Base-by-base conservation (phyloP, 2,888 invertebrate species). In the Lepidochitona cinerea region DNA sequence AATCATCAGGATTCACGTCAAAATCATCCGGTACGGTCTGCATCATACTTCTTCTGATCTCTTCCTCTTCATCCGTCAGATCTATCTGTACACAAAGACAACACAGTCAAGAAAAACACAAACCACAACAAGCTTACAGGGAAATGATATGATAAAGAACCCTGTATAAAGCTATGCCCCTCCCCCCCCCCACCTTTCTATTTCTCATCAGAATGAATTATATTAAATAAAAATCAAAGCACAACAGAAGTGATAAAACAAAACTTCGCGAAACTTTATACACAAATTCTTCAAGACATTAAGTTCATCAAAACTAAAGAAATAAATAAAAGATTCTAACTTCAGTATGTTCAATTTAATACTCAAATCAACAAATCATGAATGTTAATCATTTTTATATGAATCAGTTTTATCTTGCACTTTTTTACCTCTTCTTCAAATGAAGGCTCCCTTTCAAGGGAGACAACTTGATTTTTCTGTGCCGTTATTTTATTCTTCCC, bases 1-100 rank as follows among this genome's bases (percentile, higher is more conserved):
- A 80, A 5, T 78, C 81, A 72, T 81, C 79, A 23, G 12, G 12
- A 23, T 54, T 32, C 2, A 4, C 32, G 59, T 59, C 59, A 59
- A 59, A 26, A 26, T 59, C 59, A 29, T 59, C 29, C 14, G 59
- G 59, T 9, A 4, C 59, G 29, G 23, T 29, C 2, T 59, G 59
- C 59, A 59, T 23, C 59, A 23, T 59, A 23, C 29, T 12, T 26
- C 29, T 59, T 32, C 23, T 59, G 12, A 29, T 32, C 29, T 59
- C 59, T 26, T 59, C 59, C 29, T 59, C 59, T 59, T 59, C 59
- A 29, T 14, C 18, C 4, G 59, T 59, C 23, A 59, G 59, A 26
- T 59, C 59, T 32, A 59, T 18, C 59, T 59, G 29, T 23, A 49
- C 18, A 49, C 18, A n/a, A 49, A 7, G n/a, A 7, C 49, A 7